Evolutionary conservation across 2,113 vertebrate genomes (phyloP), one percentile per base, ranked within the genome.

Genomic region (Oryzias javanicus): DNA sequence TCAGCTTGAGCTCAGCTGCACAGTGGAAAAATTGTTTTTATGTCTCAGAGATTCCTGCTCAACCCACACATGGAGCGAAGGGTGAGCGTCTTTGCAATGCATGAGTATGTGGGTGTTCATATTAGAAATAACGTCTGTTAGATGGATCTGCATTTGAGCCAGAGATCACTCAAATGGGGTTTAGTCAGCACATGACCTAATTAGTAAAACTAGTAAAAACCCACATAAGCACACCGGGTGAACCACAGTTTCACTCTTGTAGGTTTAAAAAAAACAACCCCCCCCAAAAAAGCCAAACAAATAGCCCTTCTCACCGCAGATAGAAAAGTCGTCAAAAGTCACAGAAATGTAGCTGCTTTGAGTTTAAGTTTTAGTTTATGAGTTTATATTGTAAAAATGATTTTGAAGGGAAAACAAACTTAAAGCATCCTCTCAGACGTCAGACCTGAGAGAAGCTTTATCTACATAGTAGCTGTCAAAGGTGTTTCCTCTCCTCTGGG

Each of bases 21-120:
- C 83, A 86, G 80, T 79, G 80, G 78, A 82, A 72, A 88, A 89
- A 84, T 89, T 84, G 82, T 84, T 85, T 84, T 83, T 78, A 81
- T 83, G 78, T 92, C 79, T 83, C 76, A 78, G 55, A 87, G 73
- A 89, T 89, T 89, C 85, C 62, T 78, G 48, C 62, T 70, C 55
- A 60, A 74, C 88, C 88, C 88, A 80, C 78, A 67, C 59, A 22
- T 65, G 29, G 72, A 80, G 47, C 67, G 54, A 48, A 67, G 74
- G 62, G 70, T 61, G 66, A 65, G 57, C 60, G 60, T 60, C 59
- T 82, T 76, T 85, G 60, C 76, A 71, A 60, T 70, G 56, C 64
- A 56, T 53, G 29, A 76, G 16, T 55, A 70, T 8, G 14, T 29
- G 47, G 17, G 59, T 79, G 72, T 75, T 76, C 78, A 67, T 81